Conservation (phyloP, 1,140 invertebrate species). For the Bombus confusus region DNA sequence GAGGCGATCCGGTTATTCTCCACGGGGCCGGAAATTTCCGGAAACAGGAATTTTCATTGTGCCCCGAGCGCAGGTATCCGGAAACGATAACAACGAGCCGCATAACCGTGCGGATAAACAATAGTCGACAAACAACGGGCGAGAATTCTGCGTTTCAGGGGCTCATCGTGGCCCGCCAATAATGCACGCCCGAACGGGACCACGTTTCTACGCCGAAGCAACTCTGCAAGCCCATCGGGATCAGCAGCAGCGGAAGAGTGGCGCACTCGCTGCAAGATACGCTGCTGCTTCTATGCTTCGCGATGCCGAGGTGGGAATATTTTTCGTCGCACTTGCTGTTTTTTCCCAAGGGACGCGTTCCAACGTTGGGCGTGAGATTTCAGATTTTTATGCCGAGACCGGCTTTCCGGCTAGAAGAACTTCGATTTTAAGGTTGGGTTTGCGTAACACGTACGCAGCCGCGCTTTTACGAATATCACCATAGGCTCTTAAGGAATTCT, state of each 20-base stretch:
- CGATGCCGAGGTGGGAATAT: background rate
- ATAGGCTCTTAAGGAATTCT: no score
- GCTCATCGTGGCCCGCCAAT: constrained; percentile 35
- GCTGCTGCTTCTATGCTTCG: background rate
- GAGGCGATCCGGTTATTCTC: constrained; percentile 1
- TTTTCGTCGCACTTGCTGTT: background rate
- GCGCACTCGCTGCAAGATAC: background rate
- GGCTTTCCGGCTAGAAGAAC: no score
- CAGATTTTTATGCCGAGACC: background rate
- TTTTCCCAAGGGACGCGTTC: background rate
- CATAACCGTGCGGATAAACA: constrained; percentile 52
- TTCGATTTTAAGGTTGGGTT: no score
- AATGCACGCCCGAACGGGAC: constrained; percentile 29
- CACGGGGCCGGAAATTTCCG: constrained; percentile 44
- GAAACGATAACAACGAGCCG: constrained; percentile 47
- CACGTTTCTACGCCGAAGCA: constrained; percentile 8
- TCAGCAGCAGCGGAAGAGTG: background rate
- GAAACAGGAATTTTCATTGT: constrained; percentile 51
- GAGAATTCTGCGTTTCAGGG: constrained; percentile 28
- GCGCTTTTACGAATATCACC: no score
- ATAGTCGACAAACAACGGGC: constrained; percentile 43
- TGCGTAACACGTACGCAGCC: no score
- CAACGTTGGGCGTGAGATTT: background rate
- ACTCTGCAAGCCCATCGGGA: background rate
- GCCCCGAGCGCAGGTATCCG: constrained; percentile 33